Percentiles rank a stretch among this genome's conserved stretches.
Conservation (phyloP, 2,888 invertebrate genomes). For the Prosopocoilus inquinatus region DNA sequence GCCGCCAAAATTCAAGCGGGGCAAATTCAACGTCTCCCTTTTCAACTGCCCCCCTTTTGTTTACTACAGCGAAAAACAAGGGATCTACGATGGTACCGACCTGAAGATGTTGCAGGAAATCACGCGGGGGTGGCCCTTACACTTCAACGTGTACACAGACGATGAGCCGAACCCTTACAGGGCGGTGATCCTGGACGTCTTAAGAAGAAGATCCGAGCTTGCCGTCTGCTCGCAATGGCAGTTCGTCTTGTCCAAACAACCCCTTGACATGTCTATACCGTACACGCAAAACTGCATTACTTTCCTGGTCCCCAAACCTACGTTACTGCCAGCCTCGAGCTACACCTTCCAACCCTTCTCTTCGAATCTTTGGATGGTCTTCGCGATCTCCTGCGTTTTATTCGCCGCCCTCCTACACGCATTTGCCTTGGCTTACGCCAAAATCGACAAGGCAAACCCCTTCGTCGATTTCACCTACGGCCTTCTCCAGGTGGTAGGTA, state of each 20-base stretch:
- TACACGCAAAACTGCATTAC: slow-evolving; percentile 22
- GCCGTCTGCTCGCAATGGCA: slow-evolving; percentile 18
- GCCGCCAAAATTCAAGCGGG: neutral
- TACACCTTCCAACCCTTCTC: slow-evolving; percentile 17
- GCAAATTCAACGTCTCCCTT: slow-evolving; percentile 15
- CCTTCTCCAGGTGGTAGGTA: slow-evolving; percentile 3
- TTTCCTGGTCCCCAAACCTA: slow-evolving; percentile 23
- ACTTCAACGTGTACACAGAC: slow-evolving; percentile 18
- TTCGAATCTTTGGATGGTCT: slow-evolving; percentile 10
- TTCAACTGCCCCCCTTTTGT: slow-evolving; percentile 31
- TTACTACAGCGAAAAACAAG: slow-evolving; percentile 13
- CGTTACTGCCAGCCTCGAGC: neutral
- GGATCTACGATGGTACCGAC: slow-evolving; percentile 27
- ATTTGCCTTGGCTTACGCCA: slow-evolving; percentile 8
- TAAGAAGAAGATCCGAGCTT: slow-evolving; percentile 4
- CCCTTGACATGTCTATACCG: slow-evolving; percentile 9
- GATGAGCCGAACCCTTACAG: slow-evolving; percentile 10
- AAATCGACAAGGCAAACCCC: neutral
- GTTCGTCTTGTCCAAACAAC: neutral
- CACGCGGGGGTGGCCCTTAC: slow-evolving; percentile 24
- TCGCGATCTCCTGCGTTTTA: neutral
- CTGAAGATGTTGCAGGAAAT: slow-evolving; percentile 28
- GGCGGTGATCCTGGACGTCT: slow-evolving; percentile 7
- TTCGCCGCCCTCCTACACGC: neutral
- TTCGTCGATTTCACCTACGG: slow-evolving; percentile 8